phyloP scores from a whole-genome alignment of 2,888 invertebrate species.

The Chloroclystis v-ata region DNA sequence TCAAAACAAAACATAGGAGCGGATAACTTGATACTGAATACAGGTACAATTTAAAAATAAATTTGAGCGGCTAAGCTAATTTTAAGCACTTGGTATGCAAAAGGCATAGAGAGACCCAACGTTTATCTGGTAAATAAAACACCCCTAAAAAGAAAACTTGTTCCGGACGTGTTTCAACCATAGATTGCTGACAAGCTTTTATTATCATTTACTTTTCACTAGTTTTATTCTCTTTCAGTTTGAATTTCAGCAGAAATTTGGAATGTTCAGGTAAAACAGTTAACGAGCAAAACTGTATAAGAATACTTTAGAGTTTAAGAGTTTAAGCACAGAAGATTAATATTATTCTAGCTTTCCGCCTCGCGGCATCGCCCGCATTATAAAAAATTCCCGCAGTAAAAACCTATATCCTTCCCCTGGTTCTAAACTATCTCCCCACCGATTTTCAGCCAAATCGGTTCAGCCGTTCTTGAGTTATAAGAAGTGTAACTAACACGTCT shows the following conservation, averaged over 20 bases:
- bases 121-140: constrained; percentile 7
- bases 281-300: neutral
- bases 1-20: neutral
- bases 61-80: constrained; percentile 5
- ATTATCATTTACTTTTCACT: neutral
- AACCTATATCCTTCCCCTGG: too few species aligned
- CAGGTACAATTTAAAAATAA: constrained; percentile 3
- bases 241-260: neutral
- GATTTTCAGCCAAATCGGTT: too few species aligned
- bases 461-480: too few species aligned
- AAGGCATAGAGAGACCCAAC: constrained; percentile 2
- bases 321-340: neutral
- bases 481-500: too few species aligned
- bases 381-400: too few species aligned
- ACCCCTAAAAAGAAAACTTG: neutral
- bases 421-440: too few species aligned
- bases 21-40: constrained; percentile 4
- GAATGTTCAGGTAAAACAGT: neutral
- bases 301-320: neutral
- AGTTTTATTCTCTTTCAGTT: neutral
- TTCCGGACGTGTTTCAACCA: constrained; percentile 1
- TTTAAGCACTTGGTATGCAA: constrained; percentile 1
- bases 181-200: neutral
- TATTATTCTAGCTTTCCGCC: too few species aligned
- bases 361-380: too few species aligned